These are phyloP conservation scores for Danio jaintianensis DNA, from an alignment of 2,797 vertebrate species.

Conservation along the genomic window DNA sequence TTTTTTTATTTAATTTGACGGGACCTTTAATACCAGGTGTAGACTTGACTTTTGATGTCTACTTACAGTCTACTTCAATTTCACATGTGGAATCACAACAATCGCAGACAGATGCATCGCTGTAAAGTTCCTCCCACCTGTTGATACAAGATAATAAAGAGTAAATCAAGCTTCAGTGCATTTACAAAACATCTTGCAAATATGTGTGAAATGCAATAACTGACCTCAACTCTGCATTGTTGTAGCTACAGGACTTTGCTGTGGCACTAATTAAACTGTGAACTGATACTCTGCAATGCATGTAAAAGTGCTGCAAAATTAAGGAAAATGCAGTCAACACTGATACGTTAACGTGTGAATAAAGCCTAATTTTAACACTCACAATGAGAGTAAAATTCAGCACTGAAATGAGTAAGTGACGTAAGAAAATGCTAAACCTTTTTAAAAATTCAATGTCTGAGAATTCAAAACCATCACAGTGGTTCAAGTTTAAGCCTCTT, in stretches of 20 bases:
- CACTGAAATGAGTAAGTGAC: too few relatives aligned
- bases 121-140: constrained; percentile 75
- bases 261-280: constrained; percentile 43
- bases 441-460: too few relatives aligned
- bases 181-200: not conserved
- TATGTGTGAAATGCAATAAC: not conserved
- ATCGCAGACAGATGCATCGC: constrained; percentile 60
- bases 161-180: not conserved
- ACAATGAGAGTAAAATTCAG: too few relatives aligned
- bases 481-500: too few relatives aligned
- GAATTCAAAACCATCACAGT: too few relatives aligned
- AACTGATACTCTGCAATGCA: constrained; percentile 72
- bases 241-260: constrained; percentile 75
- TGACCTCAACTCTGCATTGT: constrained; percentile 62
- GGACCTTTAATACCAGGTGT: too few relatives aligned
- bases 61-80: constrained; percentile 59
- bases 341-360: not conserved
- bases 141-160: constrained; percentile 9
- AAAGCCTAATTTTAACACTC: not conserved
- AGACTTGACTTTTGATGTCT: not conserved
- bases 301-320: constrained; percentile 65
- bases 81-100: constrained; percentile 71
- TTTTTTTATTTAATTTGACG: too few relatives aligned
- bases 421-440: too few relatives aligned
- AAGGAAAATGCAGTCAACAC: not conserved